Percentiles rank a stretch among this genome's conserved stretches.
Conservation (phyloP, 2,113 vertebrate species). For the Mormyrus iriodes region DNA sequence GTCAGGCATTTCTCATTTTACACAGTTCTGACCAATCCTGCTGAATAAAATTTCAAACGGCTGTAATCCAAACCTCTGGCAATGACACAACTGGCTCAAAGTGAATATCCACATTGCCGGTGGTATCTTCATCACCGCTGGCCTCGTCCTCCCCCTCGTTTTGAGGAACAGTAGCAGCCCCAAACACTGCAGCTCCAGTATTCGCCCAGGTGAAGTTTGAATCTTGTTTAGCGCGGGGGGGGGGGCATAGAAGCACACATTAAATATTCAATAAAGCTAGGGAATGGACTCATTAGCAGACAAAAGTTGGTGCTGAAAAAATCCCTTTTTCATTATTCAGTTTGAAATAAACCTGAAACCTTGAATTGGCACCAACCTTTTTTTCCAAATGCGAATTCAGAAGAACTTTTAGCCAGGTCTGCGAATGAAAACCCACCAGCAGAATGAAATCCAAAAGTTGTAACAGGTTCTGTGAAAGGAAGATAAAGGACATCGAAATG, state of each 20-base stretch:
- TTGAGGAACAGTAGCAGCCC: slow-evolving; percentile 44
- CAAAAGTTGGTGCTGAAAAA: not conserved
- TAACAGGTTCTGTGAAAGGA: slow-evolving; percentile 33
- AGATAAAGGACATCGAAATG: not conserved
- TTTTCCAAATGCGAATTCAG: slow-evolving; percentile 77
- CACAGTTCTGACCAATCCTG: not conserved
- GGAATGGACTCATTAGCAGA: not conserved
- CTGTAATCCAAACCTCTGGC: slow-evolving; percentile 73
- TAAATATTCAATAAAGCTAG: not conserved
- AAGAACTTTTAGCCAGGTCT: slow-evolving; percentile 76
- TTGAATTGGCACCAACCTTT: slow-evolving; percentile 60
- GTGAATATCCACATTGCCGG: slow-evolving; percentile 82
- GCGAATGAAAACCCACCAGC: slow-evolving; percentile 73
- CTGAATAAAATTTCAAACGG: not conserved
- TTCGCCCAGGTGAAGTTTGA: slow-evolving; percentile 85
- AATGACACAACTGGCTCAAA: slow-evolving; percentile 94
- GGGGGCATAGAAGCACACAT: not conserved
- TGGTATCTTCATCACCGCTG: slow-evolving; percentile 78
- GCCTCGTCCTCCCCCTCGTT: slow-evolving; percentile 65
- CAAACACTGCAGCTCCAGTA: slow-evolving; percentile 81
- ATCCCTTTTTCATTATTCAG: not conserved
- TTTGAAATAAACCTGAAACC: not conserved
- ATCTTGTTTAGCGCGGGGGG: slow-evolving; percentile 56
- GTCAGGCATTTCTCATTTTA: not conserved
- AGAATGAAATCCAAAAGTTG: slow-evolving; percentile 59